Evolutionary conservation across 2,797 vertebrate genomes (phyloP).

Genomic region (Anabas testudineus): DNA sequence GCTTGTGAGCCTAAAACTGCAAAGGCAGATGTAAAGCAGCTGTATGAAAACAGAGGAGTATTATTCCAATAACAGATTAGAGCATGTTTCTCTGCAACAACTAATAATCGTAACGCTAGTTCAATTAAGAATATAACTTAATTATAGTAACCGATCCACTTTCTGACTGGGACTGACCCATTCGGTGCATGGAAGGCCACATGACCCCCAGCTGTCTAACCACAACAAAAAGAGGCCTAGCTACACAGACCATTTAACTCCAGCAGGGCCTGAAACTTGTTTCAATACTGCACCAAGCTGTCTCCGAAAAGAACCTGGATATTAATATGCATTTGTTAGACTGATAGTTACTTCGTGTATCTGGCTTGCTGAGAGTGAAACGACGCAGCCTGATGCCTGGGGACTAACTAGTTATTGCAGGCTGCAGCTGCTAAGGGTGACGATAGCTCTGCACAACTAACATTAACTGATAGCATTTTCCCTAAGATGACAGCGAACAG

Average conservation of each 20-base stretch:
- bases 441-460: slow-evolving; percentile 37
- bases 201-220: slow-evolving; percentile 69
- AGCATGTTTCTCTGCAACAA: not conserved
- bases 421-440: slow-evolving; percentile 23
- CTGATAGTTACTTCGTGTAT: accelerated
- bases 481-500: slow-evolving; percentile 18
- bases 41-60: not conserved
- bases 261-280: slow-evolving; percentile 34
- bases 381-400: not conserved
- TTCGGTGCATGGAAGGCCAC: slow-evolving; percentile 12
- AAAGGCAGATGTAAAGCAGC: not conserved
- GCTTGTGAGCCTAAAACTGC: not conserved
- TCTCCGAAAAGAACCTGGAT: accelerated
- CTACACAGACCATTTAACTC: slow-evolving; percentile 61
- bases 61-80: no score
- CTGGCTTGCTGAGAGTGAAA: not conserved
- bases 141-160: not conserved
- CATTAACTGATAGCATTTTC: slow-evolving; percentile 48
- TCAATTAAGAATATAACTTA: not conserved
- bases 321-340: not conserved
- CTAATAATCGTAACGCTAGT: not conserved
- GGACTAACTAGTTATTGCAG: not conserved
- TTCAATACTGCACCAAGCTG: not conserved
- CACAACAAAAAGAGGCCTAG: slow-evolving; percentile 74
- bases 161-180: not conserved